Conservation (phyloP, 2,797 vertebrate species). For the Alcedo atthis region DNA sequence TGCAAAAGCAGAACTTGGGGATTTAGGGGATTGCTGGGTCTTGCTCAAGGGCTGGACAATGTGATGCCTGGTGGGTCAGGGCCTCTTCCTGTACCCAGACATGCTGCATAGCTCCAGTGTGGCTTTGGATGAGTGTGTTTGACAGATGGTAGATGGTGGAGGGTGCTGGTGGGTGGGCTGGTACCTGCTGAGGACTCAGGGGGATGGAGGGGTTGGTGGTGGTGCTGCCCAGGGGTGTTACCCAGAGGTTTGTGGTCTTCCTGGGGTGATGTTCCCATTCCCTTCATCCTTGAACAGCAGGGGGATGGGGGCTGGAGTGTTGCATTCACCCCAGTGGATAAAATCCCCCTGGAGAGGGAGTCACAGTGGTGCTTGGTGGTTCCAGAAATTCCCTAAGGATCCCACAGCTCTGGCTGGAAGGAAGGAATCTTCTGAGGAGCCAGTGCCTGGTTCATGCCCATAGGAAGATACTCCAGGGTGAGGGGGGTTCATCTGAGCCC, state of each 20-base stretch:
- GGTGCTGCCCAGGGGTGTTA: not conserved
- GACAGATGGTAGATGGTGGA: not conserved
- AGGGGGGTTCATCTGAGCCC: rapidly evolving
- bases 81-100: not conserved
- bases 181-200: rapidly evolving
- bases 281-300: not conserved
- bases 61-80: rapidly evolving
- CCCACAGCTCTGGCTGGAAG: rapidly evolving
- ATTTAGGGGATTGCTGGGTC: not conserved
- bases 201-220: rapidly evolving
- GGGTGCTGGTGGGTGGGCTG: not conserved
- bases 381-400: not conserved
- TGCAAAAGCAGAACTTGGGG: not conserved
- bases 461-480: rapidly evolving
- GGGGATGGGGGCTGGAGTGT: not conserved
- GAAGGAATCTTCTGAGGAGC: not conserved
- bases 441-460: rapidly evolving
- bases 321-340: rapidly evolving
- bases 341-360: not conserved
- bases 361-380: rapidly evolving
- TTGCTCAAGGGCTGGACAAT: not conserved
- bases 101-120: rapidly evolving
- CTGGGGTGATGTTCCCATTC: not conserved
- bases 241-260: not conserved
- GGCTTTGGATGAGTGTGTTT: rapidly evolving